Evolutionary conservation across 2,113 vertebrate species (phyloP).

Genomic region (Ammospiza caudacuta): DNA sequence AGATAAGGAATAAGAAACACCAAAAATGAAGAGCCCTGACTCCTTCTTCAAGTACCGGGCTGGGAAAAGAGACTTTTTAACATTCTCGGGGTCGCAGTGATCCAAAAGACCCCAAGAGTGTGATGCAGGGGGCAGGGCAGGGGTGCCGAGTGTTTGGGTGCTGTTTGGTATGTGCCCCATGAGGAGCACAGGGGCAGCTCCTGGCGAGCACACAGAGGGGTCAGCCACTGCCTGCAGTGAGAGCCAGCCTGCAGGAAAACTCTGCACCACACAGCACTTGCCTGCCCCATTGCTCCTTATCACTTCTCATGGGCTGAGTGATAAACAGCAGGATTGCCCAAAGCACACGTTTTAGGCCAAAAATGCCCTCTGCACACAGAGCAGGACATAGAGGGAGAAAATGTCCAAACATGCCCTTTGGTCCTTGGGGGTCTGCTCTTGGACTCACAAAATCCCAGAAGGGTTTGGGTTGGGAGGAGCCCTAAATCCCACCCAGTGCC

Average conservation of each 20-base stretch:
- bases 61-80: too few relatives aligned
- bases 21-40: too few relatives aligned
- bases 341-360: background rate
- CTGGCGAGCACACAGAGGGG: background rate
- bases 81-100: too few relatives aligned
- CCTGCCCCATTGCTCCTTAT: background rate
- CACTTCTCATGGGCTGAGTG: background rate
- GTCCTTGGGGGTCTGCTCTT: background rate
- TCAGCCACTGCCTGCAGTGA: background rate
- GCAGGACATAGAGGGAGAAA: background rate
- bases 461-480: background rate
- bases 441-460: background rate
- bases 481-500: accelerated
- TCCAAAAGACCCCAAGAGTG: too few relatives aligned
- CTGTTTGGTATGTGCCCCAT: background rate
- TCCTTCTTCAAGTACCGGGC: too few relatives aligned
- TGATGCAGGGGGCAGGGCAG: background rate
- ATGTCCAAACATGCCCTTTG: accelerated
- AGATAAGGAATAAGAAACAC: too few relatives aligned
- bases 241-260: background rate
- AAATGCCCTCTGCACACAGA: background rate
- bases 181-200: background rate
- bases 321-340: background rate
- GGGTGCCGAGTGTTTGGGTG: background rate
- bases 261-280: background rate